Conservation (phyloP, 2,888 invertebrate genomes). For the Euspilapteryx auroguttella region DNA sequence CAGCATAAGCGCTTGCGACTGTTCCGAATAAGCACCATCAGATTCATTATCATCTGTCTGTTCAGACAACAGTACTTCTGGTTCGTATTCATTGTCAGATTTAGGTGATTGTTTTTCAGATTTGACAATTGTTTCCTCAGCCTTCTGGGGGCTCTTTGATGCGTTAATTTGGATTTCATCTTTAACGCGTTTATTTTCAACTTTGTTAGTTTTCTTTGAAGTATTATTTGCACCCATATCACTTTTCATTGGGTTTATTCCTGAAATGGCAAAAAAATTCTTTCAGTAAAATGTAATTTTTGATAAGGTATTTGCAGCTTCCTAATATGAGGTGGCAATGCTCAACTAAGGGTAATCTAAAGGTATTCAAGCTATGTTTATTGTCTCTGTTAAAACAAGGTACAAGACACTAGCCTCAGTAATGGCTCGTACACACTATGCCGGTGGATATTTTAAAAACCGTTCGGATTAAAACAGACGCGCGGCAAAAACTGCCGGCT, state of each 20-base stretch:
- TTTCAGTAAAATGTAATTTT: no score
- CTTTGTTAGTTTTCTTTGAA: background rate
- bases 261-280: no score
- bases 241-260: conserved; percentile 48
- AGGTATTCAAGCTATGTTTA: no score
- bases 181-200: conserved; percentile 17
- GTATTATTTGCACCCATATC: conserved; percentile 27
- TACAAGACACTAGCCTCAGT: no score
- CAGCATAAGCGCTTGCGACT: conserved; percentile 35
- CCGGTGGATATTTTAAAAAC: no score
- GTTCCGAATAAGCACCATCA: conserved; percentile 31
- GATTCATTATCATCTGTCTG: conserved; percentile 39
- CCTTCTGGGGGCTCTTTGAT: conserved; percentile 35
- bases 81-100: conserved; percentile 47
- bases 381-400: no score
- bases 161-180: conserved; percentile 14
- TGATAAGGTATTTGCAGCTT: no score
- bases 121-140: conserved; percentile 35
- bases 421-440: no score
- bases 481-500: no score
- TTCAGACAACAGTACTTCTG: conserved; percentile 47
- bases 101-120: conserved; percentile 47
- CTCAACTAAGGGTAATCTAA: no score
- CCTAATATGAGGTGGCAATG: no score
- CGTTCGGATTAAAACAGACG: no score